Conservation (phyloP, 1,140 invertebrate genomes). For the Drosophila ironensis region DNA sequence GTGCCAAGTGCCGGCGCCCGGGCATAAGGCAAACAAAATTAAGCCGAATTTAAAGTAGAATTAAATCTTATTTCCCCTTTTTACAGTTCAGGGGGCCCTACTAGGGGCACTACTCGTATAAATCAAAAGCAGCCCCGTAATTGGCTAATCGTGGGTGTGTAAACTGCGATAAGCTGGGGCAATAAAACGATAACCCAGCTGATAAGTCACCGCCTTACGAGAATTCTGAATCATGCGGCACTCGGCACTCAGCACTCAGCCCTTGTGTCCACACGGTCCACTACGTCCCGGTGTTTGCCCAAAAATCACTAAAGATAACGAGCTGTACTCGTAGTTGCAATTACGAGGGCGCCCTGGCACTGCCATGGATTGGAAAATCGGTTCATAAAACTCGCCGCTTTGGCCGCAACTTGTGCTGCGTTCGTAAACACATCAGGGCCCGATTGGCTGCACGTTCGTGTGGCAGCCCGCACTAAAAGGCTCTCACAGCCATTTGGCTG, state of each 20-base stretch:
- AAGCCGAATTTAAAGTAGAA: constrained; percentile 2
- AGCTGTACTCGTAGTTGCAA: not conserved
- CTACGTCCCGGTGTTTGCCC: constrained; percentile 12
- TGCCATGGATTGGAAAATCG: constrained; percentile 15
- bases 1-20: not conserved
- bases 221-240: constrained; percentile 20
- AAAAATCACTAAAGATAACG: constrained; percentile 40
- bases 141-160: constrained; percentile 43
- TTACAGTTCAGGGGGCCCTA: not conserved
- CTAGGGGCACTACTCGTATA: too few species aligned
- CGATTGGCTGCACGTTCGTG: constrained; percentile 56
- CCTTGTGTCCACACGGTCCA: not conserved
- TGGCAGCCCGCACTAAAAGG: constrained; percentile 45
- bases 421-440: constrained; percentile 59
- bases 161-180: constrained; percentile 19
- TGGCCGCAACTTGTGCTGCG: constrained; percentile 31
- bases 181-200: constrained; percentile 34
- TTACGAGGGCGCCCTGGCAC: constrained; percentile 3
- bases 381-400: constrained; percentile 24
- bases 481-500: constrained; percentile 57
- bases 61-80: constrained; percentile 13
- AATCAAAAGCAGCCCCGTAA: constrained; percentile 27
- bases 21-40: constrained; percentile 27
- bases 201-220: constrained; percentile 23
- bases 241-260: too few species aligned